Percentiles rank a stretch among this genome's conserved stretches.
These are phyloP conservation scores for Tinamus guttatus DNA, from an alignment of 2,113 vertebrate species.

Conservation along the genomic window DNA sequence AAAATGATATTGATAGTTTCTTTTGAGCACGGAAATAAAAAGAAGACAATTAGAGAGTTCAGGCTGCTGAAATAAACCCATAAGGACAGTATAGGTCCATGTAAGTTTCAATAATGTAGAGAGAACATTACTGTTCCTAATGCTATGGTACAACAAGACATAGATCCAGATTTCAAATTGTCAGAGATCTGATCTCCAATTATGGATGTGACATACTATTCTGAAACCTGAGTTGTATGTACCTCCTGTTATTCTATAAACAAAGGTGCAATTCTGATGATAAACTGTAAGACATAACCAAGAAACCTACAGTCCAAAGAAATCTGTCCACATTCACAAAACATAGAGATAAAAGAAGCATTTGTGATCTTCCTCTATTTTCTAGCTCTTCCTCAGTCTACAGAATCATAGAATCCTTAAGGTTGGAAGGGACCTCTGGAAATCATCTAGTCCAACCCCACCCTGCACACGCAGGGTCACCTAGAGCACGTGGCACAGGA, in stretches of 20 bases:
- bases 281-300: neutral
- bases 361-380: neutral
- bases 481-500: too few species aligned
- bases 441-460: too few species aligned
- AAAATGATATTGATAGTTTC: neutral
- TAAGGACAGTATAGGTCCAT: neutral
- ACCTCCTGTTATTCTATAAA: neutral
- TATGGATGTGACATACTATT: neutral
- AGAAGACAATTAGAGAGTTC: neutral
- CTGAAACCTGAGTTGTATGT: neutral
- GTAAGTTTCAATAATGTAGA: neutral
- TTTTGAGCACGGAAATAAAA: neutral
- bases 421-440: too few species aligned
- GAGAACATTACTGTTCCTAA: neutral
- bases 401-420: too few species aligned
- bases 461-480: too few species aligned
- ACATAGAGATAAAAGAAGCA: fast-evolving
- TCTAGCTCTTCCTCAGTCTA: neutral
- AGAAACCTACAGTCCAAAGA: neutral
- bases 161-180: neutral
- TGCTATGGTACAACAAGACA: neutral
- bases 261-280: neutral
- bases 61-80: neutral
- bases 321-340: neutral
- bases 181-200: neutral